A percentile compares a stretch with the other conserved stretches of the same genome.
These are phyloP conservation scores for Laodelphax striatellus DNA, from an alignment of 1,140 invertebrate species.

Conservation along the genomic window DNA sequence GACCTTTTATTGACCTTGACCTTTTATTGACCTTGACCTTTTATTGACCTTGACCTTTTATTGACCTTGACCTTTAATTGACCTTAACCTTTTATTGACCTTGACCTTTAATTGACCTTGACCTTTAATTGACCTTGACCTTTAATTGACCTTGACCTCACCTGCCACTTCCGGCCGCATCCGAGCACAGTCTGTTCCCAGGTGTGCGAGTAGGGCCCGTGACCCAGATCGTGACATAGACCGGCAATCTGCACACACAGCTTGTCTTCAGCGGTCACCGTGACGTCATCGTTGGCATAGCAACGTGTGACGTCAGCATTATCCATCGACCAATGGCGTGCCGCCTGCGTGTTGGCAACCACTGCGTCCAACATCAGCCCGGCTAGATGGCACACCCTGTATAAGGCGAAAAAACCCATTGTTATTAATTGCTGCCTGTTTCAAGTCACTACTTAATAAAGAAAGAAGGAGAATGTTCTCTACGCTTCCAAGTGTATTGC, in stretches of 20 bases:
- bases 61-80: too few relatives aligned
- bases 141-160: slow-evolving; percentile 18
- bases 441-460: too few relatives aligned
- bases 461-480: too few relatives aligned
- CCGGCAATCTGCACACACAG: slow-evolving; percentile 43
- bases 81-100: too few relatives aligned
- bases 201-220: slow-evolving; percentile 51
- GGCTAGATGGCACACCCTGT: slow-evolving; percentile 27
- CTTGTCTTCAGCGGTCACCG: slow-evolving; percentile 14
- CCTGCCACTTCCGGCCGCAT: slow-evolving; percentile 28
- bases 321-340: too few relatives aligned
- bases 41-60: too few relatives aligned
- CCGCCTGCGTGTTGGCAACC: background rate
- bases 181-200: slow-evolving; percentile 39
- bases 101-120: too few relatives aligned
- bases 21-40: too few relatives aligned
- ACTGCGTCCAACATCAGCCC: slow-evolving; percentile 22
- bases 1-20: too few relatives aligned
- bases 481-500: too few relatives aligned
- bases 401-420: background rate
- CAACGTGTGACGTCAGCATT: background rate
- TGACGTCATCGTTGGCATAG: background rate
- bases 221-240: slow-evolving; percentile 55
- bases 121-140: too few relatives aligned
- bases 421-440: too few relatives aligned